Evolutionary conservation across 2,113 vertebrate species (phyloP), one percentile per base, ranked within the genome.

Genomic region (zebrafish (Danio rerio)): DNA sequence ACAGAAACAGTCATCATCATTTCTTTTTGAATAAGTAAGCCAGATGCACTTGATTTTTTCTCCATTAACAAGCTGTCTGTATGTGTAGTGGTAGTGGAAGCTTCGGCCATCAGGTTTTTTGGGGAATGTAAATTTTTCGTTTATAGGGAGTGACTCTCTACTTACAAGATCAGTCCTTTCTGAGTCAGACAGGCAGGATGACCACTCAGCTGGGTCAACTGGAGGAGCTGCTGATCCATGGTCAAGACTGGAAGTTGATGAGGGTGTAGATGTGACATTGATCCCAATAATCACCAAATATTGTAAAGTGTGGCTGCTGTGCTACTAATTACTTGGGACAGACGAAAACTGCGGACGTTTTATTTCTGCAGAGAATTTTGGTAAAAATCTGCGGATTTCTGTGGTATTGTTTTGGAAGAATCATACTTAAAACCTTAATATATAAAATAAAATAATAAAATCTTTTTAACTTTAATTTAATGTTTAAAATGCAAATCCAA

Each of bases 201-300:
- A 65, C 62, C 59, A 65, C 31, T 65, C 62, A 65, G 12, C 21
- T 42, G 62, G 62, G 59, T 65, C 62, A 15, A 65, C 10, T 65
- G 6, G 62, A 42, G 40, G 31, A 65, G 2, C 62, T 65, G 21
- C 1, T 63, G 61, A 63, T 63, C 61, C 9, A 31, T 63, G 6
- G 10, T 62, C n/a, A 18, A 20, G 16, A 16, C 15, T n/a, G 53
- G 53, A 55, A 16, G 13, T 16, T 55, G 53, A 13, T 53, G 52
- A 55, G 59, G 59, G 20, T 20, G 59, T 62, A 3, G 59, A 18
- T 62, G 59, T 5, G n/a, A 18, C 31, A 31, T 31, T 31, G 31
- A 31, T 31, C 31, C 31, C 31, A 31, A n/a, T n/a, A n/a, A n/a
- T n/a, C n/a, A n/a, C n/a, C n/a, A n/a, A n/a, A n/a, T n/a, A n/a